Base-by-base conservation (phyloP, 2,113 vertebrate species). In the Meleagris gallopavo region DNA sequence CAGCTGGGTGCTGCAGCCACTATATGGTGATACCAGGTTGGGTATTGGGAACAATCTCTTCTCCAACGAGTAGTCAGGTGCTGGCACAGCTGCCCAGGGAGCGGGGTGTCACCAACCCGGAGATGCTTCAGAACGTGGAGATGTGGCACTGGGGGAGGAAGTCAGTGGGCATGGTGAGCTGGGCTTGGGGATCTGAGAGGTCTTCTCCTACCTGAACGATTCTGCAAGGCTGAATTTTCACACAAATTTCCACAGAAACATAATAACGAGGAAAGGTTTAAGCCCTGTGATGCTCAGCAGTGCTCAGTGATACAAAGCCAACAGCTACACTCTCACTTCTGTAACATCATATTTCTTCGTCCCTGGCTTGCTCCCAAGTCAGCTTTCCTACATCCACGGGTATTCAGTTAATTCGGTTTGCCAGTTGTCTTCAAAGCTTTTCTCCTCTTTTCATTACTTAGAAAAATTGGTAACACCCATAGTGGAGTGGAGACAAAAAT, bases 381-480 rank as follows among this genome's bases (percentile, higher is more conserved):
- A 85, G 74, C 65, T 88, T 86, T 89, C 78, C 74, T 50, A 0
- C 57, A 90, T 94, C 83, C 41, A 45, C 19, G 57, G 61, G 62
- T 86, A 87, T 80, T 69, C 43, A 48, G 78, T 93, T 95, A 94
- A 93, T 95, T 88, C 81, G 57, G 69, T 95, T 95, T 88, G 54
- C 87, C 82, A 89, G 93, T 93, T 94, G 89, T 69, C 90, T 91
- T 83, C 71, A 74, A 65, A 95, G 83, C 52, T 45, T 75, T 73
- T 58, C 52, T 87, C 71, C 25, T 79, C 32, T 95, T 96, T 78
- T 92, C 83, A 89, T 96, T 93, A 93, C 79, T 83, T 78, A 64
- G 57, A 40, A 80, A 20, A 41, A 61, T 77, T 65, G 67, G 38
- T 82, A 86, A 93, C 81, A 88, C 50, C 70, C n/a, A 58, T 29